Evolutionary conservation across 2,888 invertebrate species (phyloP), one percentile per base, ranked within the genome.

Genomic region (Ptilodon capucinus): DNA sequence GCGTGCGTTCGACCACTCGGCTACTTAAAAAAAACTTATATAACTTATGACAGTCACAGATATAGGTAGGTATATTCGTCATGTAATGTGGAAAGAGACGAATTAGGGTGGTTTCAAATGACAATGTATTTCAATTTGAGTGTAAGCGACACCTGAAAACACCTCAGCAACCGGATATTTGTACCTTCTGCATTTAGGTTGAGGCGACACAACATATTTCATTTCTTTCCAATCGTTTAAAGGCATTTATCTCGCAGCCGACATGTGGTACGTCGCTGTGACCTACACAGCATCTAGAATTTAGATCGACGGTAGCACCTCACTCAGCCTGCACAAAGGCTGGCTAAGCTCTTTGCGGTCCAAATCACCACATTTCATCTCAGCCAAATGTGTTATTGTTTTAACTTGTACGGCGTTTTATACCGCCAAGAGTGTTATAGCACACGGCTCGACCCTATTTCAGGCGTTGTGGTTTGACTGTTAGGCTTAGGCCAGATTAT

Each of bases 331-430:
- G 46, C 36, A 30, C 41, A 52, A 48, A 56, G 54, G 35, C 21
- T 19, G 42, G 44, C 46, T 14, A 48, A 62, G 57, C 60, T 54
- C 46, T 47, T 61, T 75, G 74, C 61, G 72, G 70, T 69, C 45
- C 57, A 54, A 71, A 75, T 79, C 70, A 55, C 66, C 58, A 41
- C 72, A 74, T 71, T 77, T 68, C 75, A 80, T 84, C 75, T 72
- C 55, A 40, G 51, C 63, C 68, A 72, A 84, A 84, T 82, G 82
- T 70, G 74, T 83, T 84, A 86, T 86, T 86, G 84, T 87, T 85
- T 86, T 79, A 81, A 79, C 74, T 75, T 68, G 71, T 67, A 71
- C 63, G 69, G 69, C 60, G 69, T 60, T 77, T 81, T 80, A 78
- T 74, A 60, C 67, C 58, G 63, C 48, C 58, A 63, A 64, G 55